Percentiles rank a stretch among this genome's conserved stretches.
phyloP scores from a whole-genome alignment of 1,140 invertebrate genomes.

The Globodera ellingtonae region DNA sequence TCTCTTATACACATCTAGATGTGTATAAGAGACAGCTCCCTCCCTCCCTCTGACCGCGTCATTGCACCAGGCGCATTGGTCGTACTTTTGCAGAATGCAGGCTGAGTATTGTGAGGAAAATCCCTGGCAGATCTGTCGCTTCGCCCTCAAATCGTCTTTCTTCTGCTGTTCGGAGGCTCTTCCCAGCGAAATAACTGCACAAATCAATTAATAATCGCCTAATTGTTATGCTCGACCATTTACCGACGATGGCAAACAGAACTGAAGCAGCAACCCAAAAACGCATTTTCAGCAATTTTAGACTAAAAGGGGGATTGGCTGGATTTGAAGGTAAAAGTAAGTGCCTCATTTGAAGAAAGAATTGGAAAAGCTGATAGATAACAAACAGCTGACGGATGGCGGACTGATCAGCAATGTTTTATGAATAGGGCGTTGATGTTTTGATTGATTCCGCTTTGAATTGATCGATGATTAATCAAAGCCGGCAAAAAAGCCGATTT shows the following conservation, averaged over 20 bases:
- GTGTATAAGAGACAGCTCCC: too few relatives aligned
- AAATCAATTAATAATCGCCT: background rate
- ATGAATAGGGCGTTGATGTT: background rate
- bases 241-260: background rate
- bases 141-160: background rate
- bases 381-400: background rate
- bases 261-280: background rate
- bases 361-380: background rate
- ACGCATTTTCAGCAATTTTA: background rate
- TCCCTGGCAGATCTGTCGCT: background rate
- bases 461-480: background rate
- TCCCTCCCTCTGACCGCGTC: constrained; percentile 10
- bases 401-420: background rate
- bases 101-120: background rate
- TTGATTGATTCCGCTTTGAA: too few relatives aligned
- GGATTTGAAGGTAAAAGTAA: background rate
- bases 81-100: constrained; percentile 20
- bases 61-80: constrained; percentile 26
- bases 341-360: background rate
- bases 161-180: background rate
- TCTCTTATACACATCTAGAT: too few relatives aligned
- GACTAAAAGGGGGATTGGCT: background rate
- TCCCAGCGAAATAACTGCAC: background rate
- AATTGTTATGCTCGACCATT: background rate
- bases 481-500: too few relatives aligned